Percentiles rank a stretch among this genome's conserved stretches.
Conservation (phyloP, 2,797 vertebrate genomes). For the Sebastes kiyomatsui region DNA sequence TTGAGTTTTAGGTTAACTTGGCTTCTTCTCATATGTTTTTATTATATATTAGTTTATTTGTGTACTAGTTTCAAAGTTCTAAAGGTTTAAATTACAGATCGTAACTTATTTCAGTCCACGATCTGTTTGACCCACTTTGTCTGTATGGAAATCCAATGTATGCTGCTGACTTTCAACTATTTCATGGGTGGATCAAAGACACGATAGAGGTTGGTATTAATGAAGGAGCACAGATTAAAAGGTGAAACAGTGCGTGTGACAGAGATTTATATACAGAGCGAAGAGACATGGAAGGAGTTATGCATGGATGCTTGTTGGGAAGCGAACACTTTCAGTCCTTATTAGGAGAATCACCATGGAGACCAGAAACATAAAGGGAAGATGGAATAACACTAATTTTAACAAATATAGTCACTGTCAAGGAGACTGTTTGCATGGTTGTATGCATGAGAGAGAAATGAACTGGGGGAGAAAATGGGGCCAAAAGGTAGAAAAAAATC, state of each 20-base stretch:
- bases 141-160: not conserved
- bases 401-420: not conserved
- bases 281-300: conserved; percentile 11
- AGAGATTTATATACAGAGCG: not conserved
- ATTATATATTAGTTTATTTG: not conserved
- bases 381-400: not conserved
- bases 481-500: not conserved
- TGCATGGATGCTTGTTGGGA: conserved; percentile 42
- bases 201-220: not conserved
- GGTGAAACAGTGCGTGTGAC: not conserved
- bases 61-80: not conserved
- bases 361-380: conserved; percentile 10
- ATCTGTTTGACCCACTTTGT: not conserved
- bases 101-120: not conserved
- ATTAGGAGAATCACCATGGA: conserved; percentile 56
- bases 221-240: not conserved
- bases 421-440: not conserved
- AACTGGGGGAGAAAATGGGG: not conserved
- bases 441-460: not conserved
- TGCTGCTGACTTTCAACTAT: not conserved
- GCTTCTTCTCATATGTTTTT: not conserved
- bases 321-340: conserved; percentile 50
- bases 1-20: not conserved
- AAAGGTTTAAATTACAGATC: not conserved
- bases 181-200: not conserved